phyloP scores from a whole-genome alignment of 2,113 vertebrate genomes.

The Poeciliopsis retropinna region DNA sequence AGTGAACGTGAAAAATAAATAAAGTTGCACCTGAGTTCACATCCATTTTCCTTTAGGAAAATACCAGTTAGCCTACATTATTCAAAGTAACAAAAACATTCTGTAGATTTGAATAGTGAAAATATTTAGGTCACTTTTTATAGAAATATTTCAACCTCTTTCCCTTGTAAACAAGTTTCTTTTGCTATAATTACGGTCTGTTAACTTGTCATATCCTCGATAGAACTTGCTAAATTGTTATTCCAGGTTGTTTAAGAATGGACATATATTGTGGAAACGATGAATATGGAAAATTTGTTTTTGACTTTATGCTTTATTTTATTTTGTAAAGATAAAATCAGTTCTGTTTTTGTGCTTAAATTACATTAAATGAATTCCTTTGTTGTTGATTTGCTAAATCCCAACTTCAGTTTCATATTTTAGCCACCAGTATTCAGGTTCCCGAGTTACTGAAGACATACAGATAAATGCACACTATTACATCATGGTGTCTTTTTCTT shows the following conservation, averaged over 20 bases:
- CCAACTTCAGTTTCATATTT: no score
- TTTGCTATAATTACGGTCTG: background rate
- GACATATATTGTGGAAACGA: background rate
- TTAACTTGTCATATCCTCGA: background rate
- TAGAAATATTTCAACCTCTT: background rate
- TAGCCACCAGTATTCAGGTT: no score
- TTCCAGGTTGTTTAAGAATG: background rate
- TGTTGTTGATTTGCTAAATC: no score
- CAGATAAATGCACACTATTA: no score
- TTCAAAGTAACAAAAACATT: background rate
- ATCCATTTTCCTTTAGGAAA: background rate
- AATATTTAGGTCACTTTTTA: background rate
- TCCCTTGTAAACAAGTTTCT: background rate
- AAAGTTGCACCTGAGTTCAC: background rate
- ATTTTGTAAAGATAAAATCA: background rate
- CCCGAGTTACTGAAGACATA: no score
- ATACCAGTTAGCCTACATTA: background rate
- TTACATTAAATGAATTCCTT: no score
- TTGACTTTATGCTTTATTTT: background rate
- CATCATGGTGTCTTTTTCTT: no score
- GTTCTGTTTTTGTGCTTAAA: no score
- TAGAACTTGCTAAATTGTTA: background rate
- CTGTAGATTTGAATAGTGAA: background rate
- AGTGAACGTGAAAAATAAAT: background rate
- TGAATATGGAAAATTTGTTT: background rate